Evolutionary conservation across 2,797 vertebrate genomes (phyloP).

Genomic region (Xiphophorus birchmanni): DNA sequence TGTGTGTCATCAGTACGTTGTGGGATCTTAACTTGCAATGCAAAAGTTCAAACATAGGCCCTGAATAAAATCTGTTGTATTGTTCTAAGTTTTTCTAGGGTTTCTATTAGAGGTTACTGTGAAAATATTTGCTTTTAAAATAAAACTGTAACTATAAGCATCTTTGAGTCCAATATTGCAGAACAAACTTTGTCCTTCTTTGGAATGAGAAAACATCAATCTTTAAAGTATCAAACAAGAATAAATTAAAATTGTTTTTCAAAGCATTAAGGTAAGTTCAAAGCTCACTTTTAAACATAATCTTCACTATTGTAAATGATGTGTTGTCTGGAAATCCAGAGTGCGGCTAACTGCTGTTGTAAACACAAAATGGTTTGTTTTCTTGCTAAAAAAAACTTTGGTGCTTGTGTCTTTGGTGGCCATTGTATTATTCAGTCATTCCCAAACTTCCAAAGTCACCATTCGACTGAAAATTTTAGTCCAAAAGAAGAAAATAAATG

Average conservation of each 20-base stretch:
- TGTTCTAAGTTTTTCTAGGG: background rate
- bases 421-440: background rate
- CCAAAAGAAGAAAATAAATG: background rate
- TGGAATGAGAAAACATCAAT: background rate
- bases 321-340: background rate
- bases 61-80: background rate
- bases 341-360: background rate
- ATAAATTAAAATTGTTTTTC: background rate
- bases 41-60: background rate
- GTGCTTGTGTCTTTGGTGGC: background rate
- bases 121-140: background rate
- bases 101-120: background rate
- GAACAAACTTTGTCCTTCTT: background rate
- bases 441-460: background rate
- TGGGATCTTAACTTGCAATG: background rate
- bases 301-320: background rate
- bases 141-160: background rate
- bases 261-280: background rate
- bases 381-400: background rate
- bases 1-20: slow-evolving; percentile 1
- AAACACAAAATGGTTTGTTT: background rate
- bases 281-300: background rate
- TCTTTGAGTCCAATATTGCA: background rate
- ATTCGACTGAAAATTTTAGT: background rate
- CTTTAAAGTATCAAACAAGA: background rate